These are phyloP conservation scores for Lasioglossum morio DNA, from an alignment of 2,888 invertebrate genomes.

Conservation along the genomic window DNA sequence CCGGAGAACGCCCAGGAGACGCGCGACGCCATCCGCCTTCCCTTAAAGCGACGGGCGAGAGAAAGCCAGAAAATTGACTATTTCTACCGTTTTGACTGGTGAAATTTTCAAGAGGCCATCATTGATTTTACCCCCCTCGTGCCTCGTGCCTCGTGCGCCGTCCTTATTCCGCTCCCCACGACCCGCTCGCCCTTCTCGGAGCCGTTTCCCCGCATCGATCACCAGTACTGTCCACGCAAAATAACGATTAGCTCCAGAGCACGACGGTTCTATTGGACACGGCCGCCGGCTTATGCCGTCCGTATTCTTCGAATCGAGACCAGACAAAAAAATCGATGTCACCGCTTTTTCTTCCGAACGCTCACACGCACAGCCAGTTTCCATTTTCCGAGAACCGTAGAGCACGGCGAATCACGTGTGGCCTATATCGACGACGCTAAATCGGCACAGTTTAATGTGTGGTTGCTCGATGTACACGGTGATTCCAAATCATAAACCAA, in stretches of 20 bases:
- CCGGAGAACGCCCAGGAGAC: slow-evolving; percentile 68
- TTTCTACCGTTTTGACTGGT: slow-evolving; percentile 78
- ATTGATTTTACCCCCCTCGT: slow-evolving; percentile 77
- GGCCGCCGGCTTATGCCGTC: slow-evolving; percentile 43
- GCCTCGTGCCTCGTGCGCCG: slow-evolving; percentile 67
- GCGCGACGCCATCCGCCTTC: slow-evolving; percentile 51
- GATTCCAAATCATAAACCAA: background rate
- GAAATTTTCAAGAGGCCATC: slow-evolving; percentile 80
- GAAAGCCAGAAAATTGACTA: slow-evolving; percentile 69
- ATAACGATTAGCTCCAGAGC: slow-evolving; percentile 73
- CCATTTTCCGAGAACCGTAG: background rate
- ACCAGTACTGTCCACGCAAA: slow-evolving; percentile 74
- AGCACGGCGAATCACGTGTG: background rate
- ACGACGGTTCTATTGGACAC: slow-evolving; percentile 64
- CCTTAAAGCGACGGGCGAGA: slow-evolving; percentile 61
- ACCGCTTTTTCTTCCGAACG: background rate
- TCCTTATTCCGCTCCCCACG: slow-evolving; percentile 68
- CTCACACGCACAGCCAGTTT: background rate
- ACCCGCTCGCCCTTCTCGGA: slow-evolving; percentile 66
- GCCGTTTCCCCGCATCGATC: slow-evolving; percentile 71
- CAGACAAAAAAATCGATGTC: slow-evolving; percentile 37
- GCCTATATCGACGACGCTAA: background rate
- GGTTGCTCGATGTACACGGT: background rate
- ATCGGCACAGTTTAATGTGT: background rate
- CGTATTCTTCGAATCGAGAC: slow-evolving; percentile 45